Evolutionary conservation across 2,797 vertebrate genomes (phyloP).

Genomic region (Rhinella marina): DNA sequence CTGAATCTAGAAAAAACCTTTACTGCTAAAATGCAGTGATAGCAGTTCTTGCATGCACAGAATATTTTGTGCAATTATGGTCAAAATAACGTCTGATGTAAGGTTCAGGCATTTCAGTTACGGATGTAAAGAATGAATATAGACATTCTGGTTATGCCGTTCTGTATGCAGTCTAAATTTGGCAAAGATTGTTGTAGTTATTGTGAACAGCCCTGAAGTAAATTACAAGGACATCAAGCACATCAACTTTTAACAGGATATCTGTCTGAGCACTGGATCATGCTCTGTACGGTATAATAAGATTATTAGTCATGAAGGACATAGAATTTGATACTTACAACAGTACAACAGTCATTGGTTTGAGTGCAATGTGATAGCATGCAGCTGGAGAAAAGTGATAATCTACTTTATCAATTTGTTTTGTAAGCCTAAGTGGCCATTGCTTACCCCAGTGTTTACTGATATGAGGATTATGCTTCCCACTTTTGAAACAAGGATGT

Average conservation of each 20-base stretch:
- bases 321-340: slow-evolving; percentile 17
- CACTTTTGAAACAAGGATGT: not conserved
- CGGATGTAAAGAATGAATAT: not conserved
- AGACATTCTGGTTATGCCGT: not conserved
- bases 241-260: slow-evolving; percentile 43
- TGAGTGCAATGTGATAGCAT: not conserved
- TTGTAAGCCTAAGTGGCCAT: slow-evolving; percentile 13
- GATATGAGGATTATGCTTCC: not conserved
- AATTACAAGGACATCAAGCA: slow-evolving; percentile 44
- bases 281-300: slow-evolving; percentile 9
- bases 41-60: not conserved
- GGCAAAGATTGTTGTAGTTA: slow-evolving; percentile 9
- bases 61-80: not conserved
- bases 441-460: not conserved
- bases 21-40: not conserved
- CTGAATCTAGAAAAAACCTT: not conserved
- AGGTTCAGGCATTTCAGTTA: not conserved
- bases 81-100: slow-evolving; percentile 4
- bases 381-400: slow-evolving; percentile 7
- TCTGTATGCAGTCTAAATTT: slow-evolving; percentile 33
- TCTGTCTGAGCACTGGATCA: slow-evolving; percentile 31
- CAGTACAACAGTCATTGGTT: slow-evolving; percentile 10
- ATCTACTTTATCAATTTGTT: slow-evolving; percentile 16
- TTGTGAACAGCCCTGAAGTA: slow-evolving; percentile 23
- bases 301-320: slow-evolving; percentile 40